Percentiles rank a stretch among this genome's conserved stretches.
Conservation (phyloP, 2,888 invertebrate genomes). For the Caenorhabditis japonica region DNA sequence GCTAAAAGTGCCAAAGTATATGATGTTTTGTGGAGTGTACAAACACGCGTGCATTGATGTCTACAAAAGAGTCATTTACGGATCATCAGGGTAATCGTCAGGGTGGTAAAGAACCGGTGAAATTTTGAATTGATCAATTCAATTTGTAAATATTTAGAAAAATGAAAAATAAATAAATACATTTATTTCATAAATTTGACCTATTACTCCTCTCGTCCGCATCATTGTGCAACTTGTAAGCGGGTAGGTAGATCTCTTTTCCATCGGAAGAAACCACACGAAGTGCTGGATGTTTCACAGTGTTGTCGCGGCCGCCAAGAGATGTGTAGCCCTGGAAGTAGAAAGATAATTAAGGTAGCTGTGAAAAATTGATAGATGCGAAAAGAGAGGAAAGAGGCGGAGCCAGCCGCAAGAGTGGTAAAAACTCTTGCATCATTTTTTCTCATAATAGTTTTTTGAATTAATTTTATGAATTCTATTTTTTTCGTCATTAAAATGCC, state of each 20-base stretch:
- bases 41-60: constrained; percentile 61
- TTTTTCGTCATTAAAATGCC: too few relatives aligned
- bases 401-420: too few relatives aligned
- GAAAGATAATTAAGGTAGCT: background rate
- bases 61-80: constrained; percentile 53
- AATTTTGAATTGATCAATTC: too few relatives aligned
- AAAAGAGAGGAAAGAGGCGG: background rate
- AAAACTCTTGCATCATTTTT: too few relatives aligned
- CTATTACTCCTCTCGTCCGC: constrained; percentile 54
- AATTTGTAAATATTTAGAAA: too few relatives aligned
- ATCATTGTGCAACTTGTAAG: constrained; percentile 65
- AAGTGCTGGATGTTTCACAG: constrained; percentile 78
- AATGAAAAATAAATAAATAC: too few relatives aligned
- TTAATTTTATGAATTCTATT: background rate
- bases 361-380: too few relatives aligned
- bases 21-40: constrained; percentile 55
- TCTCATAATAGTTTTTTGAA: too few relatives aligned
- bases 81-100: constrained; percentile 4
- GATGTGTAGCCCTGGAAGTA: constrained; percentile 86
- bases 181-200: constrained; percentile 34
- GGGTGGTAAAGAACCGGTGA: too few relatives aligned
- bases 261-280: constrained; percentile 37
- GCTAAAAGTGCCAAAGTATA: constrained; percentile 55
- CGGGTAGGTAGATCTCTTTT: constrained; percentile 64
- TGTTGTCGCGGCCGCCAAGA: constrained; percentile 87